phyloP scores from a whole-genome alignment of 2,113 vertebrate species.

The Meriones unguiculatus region DNA sequence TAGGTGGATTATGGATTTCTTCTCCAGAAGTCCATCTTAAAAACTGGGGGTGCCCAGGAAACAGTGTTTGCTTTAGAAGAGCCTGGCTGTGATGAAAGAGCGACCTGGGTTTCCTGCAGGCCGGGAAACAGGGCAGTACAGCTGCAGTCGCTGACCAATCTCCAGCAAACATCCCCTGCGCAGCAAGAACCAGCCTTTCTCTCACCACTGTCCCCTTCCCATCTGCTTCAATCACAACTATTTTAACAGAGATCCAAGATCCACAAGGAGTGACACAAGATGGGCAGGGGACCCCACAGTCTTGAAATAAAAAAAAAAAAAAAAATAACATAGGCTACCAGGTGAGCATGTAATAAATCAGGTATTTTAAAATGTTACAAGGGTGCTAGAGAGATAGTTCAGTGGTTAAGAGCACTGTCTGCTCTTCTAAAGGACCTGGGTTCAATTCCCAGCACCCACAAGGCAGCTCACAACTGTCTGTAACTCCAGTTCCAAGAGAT shows the following conservation, averaged over 20 bases:
- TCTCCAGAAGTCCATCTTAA: not conserved
- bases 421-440: too few relatives aligned
- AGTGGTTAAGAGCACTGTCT: too few relatives aligned
- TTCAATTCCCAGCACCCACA: too few relatives aligned
- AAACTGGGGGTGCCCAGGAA: not conserved
- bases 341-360: not conserved
- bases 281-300: too few relatives aligned
- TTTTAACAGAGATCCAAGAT: not conserved
- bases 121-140: not conserved
- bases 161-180: accelerated
- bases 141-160: accelerated
- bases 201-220: not conserved
- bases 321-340: not conserved
- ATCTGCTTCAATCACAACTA: not conserved
- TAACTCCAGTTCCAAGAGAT: too few relatives aligned
- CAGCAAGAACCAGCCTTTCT: accelerated
- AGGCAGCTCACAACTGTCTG: too few relatives aligned
- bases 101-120: not conserved
- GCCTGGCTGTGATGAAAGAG: not conserved
- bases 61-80: not conserved
- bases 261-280: not conserved
- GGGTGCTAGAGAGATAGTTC: too few relatives aligned
- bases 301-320: slow-evolving; percentile 25
- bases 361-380: not conserved
- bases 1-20: not conserved